A percentile compares a stretch with the other conserved stretches of the same genome.
Evolutionary conservation across 2,113 vertebrate genomes (phyloP).

Genomic region (Pomatorhinus ruficollis): DNA sequence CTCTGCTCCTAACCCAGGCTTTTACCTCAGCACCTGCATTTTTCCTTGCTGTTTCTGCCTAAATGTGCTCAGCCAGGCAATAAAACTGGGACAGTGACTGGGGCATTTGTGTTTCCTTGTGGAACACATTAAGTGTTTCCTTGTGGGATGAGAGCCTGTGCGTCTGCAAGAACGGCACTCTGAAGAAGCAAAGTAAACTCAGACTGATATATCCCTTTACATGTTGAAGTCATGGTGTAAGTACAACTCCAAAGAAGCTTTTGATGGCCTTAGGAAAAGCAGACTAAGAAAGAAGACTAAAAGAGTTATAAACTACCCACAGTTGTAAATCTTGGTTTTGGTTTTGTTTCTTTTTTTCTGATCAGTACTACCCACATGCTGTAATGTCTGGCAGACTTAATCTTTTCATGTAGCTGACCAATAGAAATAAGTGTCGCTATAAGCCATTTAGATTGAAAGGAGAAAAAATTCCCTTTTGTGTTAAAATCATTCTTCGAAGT

Average conservation of each 20-base stretch:
- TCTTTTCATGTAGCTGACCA: background rate
- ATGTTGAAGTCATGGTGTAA: background rate
- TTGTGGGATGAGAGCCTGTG: background rate
- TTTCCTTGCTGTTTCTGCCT: background rate
- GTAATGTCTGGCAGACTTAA: background rate
- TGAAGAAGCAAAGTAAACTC: background rate
- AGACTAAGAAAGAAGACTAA: background rate
- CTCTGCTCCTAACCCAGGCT: background rate
- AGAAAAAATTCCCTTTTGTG: background rate
- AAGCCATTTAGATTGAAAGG: background rate
- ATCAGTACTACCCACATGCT: background rate
- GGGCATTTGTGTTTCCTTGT: background rate
- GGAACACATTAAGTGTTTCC: background rate
- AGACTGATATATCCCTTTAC: background rate
- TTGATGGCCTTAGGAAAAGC: background rate
- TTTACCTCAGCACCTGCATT: background rate
- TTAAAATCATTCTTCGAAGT: slow-evolving; percentile 5
- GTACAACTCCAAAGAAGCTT: background rate
- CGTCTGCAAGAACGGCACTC: background rate
- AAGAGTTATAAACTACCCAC: background rate
- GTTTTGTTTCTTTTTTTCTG: background rate
- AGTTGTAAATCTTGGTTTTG: background rate
- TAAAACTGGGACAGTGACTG: background rate
- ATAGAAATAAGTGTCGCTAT: background rate
- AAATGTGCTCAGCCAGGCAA: background rate